phyloP scores from a whole-genome alignment of 2,113 vertebrate genomes.

The Rhombomys opimus region DNA sequence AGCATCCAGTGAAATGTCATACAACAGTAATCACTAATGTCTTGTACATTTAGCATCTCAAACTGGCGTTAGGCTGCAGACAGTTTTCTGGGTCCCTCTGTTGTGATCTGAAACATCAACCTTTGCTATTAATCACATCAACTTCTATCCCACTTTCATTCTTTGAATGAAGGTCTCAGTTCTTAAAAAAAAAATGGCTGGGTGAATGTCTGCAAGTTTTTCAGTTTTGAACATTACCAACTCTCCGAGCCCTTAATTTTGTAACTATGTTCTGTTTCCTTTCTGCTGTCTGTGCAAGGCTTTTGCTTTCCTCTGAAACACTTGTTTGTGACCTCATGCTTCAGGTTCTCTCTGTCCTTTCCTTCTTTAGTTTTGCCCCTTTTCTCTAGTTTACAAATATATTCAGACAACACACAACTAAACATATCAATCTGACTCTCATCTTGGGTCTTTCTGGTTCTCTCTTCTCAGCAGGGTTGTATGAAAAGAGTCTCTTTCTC shows the following conservation, averaged over 20 bases:
- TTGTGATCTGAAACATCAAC: neutral
- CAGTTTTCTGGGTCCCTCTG: neutral
- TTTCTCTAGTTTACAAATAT: neutral
- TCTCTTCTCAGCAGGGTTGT: no score
- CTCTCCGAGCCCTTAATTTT: neutral
- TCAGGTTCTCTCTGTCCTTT: neutral
- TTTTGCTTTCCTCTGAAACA: neutral
- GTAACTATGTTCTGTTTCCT: neutral
- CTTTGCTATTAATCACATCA: neutral
- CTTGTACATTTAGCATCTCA: neutral
- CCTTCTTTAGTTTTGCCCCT: neutral
- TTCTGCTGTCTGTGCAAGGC: neutral
- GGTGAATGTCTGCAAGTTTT: neutral
- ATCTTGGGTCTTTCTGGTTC: neutral
- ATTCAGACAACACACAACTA: neutral
- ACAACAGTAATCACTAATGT: neutral
- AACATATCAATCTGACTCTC: neutral
- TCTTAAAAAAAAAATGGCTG: neutral
- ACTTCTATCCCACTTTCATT: neutral
- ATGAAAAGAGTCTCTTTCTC: neutral
- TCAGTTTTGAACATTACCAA: neutral
- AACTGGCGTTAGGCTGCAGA: neutral
- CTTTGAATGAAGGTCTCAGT: neutral
- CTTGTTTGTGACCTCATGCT: neutral
- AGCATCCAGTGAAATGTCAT: neutral